These are phyloP conservation scores for Hybos culiciformis DNA, from an alignment of 2,888 invertebrate genomes.

Conservation along the genomic window DNA sequence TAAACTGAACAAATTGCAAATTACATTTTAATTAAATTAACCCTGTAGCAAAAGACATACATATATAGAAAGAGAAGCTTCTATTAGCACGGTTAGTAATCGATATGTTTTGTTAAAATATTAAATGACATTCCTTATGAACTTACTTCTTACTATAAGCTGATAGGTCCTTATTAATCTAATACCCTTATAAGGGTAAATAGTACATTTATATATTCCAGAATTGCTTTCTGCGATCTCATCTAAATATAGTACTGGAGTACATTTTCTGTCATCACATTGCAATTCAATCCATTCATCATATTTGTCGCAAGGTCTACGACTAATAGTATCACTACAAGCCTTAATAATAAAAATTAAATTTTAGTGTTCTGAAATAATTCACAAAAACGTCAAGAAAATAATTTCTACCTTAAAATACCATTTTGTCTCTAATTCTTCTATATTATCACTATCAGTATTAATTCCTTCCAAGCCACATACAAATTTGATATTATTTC, in stretches of 20 bases:
- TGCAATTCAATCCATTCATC: conserved; percentile 27
- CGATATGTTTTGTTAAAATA: background rate
- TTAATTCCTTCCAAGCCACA: conserved; percentile 27
- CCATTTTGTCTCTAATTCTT: conserved; percentile 26
- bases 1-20: no score
- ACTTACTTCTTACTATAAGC: conserved; percentile 30
- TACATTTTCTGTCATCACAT: conserved; percentile 26
- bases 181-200: conserved; percentile 28
- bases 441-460: conserved; percentile 18
- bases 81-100: background rate
- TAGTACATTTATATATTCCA: conserved; percentile 32
- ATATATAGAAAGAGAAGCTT: background rate
- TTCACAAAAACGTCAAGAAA: background rate
- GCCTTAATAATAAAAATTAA: conserved; percentile 19
- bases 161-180: conserved; percentile 31
- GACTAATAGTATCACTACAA: conserved; percentile 22
- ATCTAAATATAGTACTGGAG: conserved; percentile 23
- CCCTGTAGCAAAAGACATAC: no score
- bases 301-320: conserved; percentile 21
- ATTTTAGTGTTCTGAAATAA: background rate
- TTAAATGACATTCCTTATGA: background rate
- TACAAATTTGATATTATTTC: conserved; percentile 26
- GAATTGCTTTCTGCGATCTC: conserved; percentile 32
- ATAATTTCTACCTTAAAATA: conserved; percentile 26
- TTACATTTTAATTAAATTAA: no score